These are phyloP conservation scores for Cervus canadensis DNA, from an alignment of 2,113 vertebrate genomes.

Conservation along the genomic window DNA sequence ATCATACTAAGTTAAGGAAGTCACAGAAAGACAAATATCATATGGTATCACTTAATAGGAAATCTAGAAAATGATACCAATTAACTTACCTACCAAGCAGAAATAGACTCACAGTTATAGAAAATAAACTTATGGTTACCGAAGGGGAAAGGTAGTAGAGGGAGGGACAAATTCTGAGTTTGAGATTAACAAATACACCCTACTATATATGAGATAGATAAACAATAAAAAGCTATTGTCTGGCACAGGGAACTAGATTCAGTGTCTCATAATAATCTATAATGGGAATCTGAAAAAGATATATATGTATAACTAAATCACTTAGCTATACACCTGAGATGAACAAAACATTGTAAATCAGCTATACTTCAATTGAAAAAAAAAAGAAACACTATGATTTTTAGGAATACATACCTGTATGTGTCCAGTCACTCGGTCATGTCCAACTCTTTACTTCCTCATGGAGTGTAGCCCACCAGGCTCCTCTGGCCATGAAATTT, in stretches of 20 bases:
- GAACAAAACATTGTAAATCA: not conserved
- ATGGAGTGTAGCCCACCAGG: not conserved
- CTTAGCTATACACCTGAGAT: not conserved
- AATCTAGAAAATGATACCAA: not conserved
- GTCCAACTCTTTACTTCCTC: not conserved
- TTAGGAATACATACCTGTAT: not conserved
- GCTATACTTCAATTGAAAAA: not conserved
- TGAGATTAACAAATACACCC: not conserved
- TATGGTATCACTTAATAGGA: not conserved
- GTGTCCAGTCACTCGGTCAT: not conserved
- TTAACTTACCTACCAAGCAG: not conserved
- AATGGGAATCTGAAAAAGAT: not conserved
- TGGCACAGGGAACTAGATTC: not conserved
- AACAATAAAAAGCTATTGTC: not conserved
- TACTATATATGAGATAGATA: not conserved
- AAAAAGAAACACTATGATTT: not conserved
- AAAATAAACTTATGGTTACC: not conserved
- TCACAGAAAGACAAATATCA: not conserved
- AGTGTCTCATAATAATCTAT: not conserved
- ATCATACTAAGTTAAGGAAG: not conserved
- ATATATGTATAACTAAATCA: not conserved
- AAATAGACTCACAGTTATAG: not conserved
- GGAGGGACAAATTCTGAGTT: not conserved
- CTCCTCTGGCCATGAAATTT: not conserved
- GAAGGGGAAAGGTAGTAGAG: not conserved